Base-by-base conservation (phyloP, 2,888 invertebrate genomes). In the Xylophagus ater region DNA sequence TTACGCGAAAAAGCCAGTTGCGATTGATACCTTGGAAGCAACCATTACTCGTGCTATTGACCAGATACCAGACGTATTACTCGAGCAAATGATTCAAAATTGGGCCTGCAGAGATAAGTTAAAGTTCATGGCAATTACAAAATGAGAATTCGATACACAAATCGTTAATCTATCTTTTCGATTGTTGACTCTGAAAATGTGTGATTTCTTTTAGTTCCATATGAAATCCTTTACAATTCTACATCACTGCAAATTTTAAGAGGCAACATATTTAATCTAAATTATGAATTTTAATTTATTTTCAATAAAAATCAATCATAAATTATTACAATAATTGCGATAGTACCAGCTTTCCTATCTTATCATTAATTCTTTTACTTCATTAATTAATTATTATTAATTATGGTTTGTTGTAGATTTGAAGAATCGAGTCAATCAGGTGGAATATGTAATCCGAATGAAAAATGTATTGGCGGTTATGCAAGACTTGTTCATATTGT, bases 381-480 rank as follows among this genome's bases (percentile, higher is more conserved):
- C 25, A 4, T 6, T 12, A 26, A 9, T 12, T 10, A 26, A n/a
- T 8, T 13, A 30, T 30, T 30, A 8, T 15, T 15, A 20, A 26
- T 7, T n/a, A n/a, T n/a, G n/a, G n/a, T n/a, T n/a, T n/a, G n/a
- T 51, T 53, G 2, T 49, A 80, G 80, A 53, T 78, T 73, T 45
- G 74, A 76, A 51, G 69, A 79, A 48, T 74, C 74, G 0, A 73
- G 73, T 34, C 60, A 65, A 0, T 54, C 56, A 3, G 73, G 73
- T 0, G 70, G 74, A 4, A 64, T 67, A 10, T 81, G 81, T 42
- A 63, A 69, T 9, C 57, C 57, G 33, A 69, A 62, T 15, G 64
- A 66, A 29, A 60, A 68, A 6, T 82, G 82, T 49, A 69, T 81
- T 3, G 82, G 82, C 0, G 82, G 82, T 0, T 74, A 81, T 49